Base-by-base conservation (phyloP, 2,888 invertebrate genomes). In the Ornithoptera alexandrae region DNA sequence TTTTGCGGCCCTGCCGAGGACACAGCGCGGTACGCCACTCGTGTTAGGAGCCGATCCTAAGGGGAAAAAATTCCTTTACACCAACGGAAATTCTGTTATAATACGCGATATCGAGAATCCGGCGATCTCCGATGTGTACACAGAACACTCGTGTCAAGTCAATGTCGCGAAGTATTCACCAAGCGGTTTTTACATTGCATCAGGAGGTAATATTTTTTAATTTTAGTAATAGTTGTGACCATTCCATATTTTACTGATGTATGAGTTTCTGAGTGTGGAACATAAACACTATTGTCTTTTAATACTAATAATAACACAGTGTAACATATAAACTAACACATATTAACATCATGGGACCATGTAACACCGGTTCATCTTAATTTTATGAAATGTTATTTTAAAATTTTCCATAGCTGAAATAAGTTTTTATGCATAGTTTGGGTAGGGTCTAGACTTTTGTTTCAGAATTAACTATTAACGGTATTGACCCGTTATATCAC, bases 151-250 rank as follows among this genome's bases (percentile, higher is more conserved):
- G 63, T 96, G 97, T 82, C 95, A 96, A 82, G 98, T 98, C 5
- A 98, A 97, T 85, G 98, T 99, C 71, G 99, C 99, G 72, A 99
- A 99, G 90, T 99, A 98, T 89, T 98, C 99, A 39, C 99, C 99
- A 12, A 98, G 97, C 88, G 98, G 99, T 75, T 99, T 97, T 92
- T 99, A 99, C 90, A 99, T 99, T 81, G 98, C 98, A 59, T 99
- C 99, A 74, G 99, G 98, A 93, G 98, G 98, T 98, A 93, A 50
- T 15, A 15, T 12, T 17, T 30, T 17, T 12, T 18, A 15, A 50
- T 50, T 5, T 50, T 39, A 18, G 5, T 5, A 50, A 50, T 50
- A 50, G 50, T 50, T 17, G 10, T 15, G 15, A 50, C 50, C 17
- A 50, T 50, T 17, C 12, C 3, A 12, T 50, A 15, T 50, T 50